A percentile compares a stretch with the other conserved stretches of the same genome.
Evolutionary conservation across 2,888 invertebrate genomes (phyloP).

Genomic region (Carcina quercana): DNA sequence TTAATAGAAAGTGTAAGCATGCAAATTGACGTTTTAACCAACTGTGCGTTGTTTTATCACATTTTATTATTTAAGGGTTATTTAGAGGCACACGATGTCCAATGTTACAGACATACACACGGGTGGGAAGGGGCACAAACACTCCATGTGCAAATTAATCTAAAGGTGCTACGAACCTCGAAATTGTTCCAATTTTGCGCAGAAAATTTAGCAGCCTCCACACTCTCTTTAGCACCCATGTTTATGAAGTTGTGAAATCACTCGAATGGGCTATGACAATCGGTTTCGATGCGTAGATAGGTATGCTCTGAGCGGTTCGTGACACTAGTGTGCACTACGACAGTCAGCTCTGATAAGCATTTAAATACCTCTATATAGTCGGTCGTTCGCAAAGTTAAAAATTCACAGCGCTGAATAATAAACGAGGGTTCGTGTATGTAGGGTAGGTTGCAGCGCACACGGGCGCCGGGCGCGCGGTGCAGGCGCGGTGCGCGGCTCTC

Average conservation of each 20-base stretch:
- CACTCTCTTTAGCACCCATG: conserved; percentile 89
- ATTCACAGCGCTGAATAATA: conserved; percentile 67
- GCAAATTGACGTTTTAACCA: conserved; percentile 43
- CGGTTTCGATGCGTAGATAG: conserved; percentile 63
- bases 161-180: conserved; percentile 79
- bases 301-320: conserved; percentile 58
- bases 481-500: conserved; percentile 34
- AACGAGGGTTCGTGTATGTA: conserved; percentile 55
- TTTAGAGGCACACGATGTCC: conserved; percentile 31
- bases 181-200: conserved; percentile 87
- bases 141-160: conserved; percentile 72
- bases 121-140: conserved; percentile 63
- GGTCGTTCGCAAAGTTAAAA: conserved; percentile 62
- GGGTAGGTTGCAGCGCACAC: conserved; percentile 40
- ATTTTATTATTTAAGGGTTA: conserved; percentile 27
- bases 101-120: conserved; percentile 58
- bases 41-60: conserved; percentile 52
- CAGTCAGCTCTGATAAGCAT: conserved; percentile 56
- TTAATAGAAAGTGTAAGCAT: conserved; percentile 48
- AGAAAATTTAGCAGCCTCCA: conserved; percentile 87
- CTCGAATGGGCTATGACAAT: conserved; percentile 65
- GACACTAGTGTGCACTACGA: conserved; percentile 65
- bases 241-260: conserved; percentile 67
- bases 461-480: conserved; percentile 28
- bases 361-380: conserved; percentile 65